A percentile compares a stretch with the other conserved stretches of the same genome.
These are phyloP conservation scores for Tiaroga cobitis DNA, from an alignment of 2,797 vertebrate species.

Conservation along the genomic window DNA sequence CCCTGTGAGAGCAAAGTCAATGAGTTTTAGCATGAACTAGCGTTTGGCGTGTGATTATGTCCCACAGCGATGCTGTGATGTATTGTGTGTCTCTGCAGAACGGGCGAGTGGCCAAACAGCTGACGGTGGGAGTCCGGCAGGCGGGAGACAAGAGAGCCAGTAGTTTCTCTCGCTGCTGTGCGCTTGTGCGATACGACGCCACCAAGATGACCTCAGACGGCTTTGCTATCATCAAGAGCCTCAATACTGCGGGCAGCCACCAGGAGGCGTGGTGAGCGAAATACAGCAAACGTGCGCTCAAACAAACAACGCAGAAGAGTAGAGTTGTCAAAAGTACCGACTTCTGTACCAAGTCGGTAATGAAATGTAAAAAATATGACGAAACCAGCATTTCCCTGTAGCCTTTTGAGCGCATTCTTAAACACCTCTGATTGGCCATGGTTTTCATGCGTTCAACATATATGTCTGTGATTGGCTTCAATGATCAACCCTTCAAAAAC, in stretches of 20 bases:
- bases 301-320: neutral
- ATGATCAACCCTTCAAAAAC: too few species aligned
- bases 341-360: too few species aligned
- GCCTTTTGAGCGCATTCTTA: too few species aligned
- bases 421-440: too few species aligned
- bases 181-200: constrained; percentile 86
- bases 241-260: constrained; percentile 85
- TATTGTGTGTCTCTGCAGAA: constrained; percentile 78
- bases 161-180: constrained; percentile 88
- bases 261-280: constrained; percentile 86
- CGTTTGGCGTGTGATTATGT: neutral
- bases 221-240: constrained; percentile 88
- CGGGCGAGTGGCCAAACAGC: constrained; percentile 84
- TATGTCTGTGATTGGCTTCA: too few species aligned
- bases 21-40: too few species aligned
- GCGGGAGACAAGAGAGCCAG: constrained; percentile 78
- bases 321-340: too few species aligned
- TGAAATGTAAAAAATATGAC: too few species aligned
- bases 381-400: too few species aligned
- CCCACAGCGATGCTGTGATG: too few species aligned
- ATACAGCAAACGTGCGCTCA: neutral
- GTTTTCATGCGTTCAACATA: too few species aligned
- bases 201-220: constrained; percentile 86
- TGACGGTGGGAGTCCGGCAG: constrained; percentile 86
- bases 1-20: too few species aligned